Evolutionary conservation across 2,113 vertebrate genomes (phyloP).

Genomic region (Dasyurus viverrinus): DNA sequence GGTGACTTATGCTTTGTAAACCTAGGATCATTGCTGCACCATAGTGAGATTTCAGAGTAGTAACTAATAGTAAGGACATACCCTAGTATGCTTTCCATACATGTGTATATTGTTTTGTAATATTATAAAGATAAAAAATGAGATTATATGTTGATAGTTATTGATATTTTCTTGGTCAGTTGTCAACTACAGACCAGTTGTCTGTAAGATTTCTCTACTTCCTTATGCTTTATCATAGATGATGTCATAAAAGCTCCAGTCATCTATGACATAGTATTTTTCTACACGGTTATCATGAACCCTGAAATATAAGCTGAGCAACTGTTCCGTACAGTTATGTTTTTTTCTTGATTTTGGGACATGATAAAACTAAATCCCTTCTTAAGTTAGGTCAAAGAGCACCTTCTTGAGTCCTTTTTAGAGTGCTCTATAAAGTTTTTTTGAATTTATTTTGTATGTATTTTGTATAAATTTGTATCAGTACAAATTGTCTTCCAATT

Average conservation of each 20-base stretch:
- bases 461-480: neutral
- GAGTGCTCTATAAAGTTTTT: neutral
- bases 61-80: neutral
- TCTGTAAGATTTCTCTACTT: too few relatives aligned
- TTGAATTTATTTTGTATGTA: neutral
- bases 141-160: neutral
- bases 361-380: neutral
- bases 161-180: neutral
- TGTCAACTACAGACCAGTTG: neutral
- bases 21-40: neutral
- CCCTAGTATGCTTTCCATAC: too few relatives aligned
- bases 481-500: neutral
- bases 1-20: conserved; percentile 15
- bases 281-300: neutral
- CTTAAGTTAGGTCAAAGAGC: neutral
- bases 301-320: neutral
- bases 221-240: neutral
- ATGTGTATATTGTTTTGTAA: neutral
- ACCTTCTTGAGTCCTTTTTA: neutral
- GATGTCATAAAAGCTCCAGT: neutral
- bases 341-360: neutral
- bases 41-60: neutral
- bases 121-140: neutral
- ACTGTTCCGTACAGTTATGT: neutral
- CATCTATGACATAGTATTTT: neutral